Evolutionary conservation across 2,113 vertebrate genomes (phyloP).

Genomic region (Camelus dromedarius): DNA sequence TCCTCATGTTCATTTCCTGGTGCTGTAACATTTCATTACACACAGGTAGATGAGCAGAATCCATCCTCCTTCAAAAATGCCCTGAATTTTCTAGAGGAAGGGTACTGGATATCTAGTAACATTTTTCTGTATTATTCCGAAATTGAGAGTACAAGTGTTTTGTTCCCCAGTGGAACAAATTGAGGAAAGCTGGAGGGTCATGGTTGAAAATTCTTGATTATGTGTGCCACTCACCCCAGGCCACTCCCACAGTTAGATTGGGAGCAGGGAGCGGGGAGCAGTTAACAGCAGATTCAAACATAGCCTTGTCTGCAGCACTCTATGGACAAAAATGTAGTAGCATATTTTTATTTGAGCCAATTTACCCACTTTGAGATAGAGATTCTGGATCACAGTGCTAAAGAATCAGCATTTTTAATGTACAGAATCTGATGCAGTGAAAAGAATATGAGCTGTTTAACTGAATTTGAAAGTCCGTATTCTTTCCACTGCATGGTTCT

Average conservation of each 20-base stretch:
- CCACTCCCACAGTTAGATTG: not conserved
- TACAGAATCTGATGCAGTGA: not conserved
- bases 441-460: not conserved
- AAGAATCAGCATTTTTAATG: not conserved
- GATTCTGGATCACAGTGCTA: not conserved
- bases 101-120: not conserved
- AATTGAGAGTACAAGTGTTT: not conserved
- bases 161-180: not conserved
- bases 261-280: not conserved
- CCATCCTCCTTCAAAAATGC: not conserved
- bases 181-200: not conserved
- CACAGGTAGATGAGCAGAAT: not conserved
- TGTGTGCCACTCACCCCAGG: not conserved
- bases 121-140: not conserved
- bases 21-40: not conserved
- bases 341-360: not conserved
- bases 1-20: not conserved
- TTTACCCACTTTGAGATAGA: not conserved
- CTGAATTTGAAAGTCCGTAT: not conserved
- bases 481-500: not conserved
- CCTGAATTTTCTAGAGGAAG: not conserved
- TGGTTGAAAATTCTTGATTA: not conserved
- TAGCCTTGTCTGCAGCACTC: not conserved
- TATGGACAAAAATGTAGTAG: not conserved
- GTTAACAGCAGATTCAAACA: not conserved